Evolutionary conservation across 2,113 vertebrate genomes (phyloP), one percentile per base, ranked within the genome.

Genomic region (Vanacampus margaritifer): DNA sequence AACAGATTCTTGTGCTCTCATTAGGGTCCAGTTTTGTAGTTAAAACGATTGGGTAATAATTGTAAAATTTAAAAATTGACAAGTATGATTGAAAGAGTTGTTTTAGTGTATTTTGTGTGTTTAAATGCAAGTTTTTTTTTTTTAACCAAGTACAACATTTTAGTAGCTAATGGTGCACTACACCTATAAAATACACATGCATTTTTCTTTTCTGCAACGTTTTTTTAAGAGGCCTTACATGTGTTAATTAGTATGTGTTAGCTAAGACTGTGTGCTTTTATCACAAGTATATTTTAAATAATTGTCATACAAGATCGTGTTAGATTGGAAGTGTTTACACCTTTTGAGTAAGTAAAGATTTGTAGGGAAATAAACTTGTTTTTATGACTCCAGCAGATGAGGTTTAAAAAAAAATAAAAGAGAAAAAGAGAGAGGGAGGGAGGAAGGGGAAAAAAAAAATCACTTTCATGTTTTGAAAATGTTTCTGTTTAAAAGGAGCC

Each of bases 401-500:
- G 14, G 13, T 3, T 51, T 48, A n/a, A 41, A 58, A 66, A 58
- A 13, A 64, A 5, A 43, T 36, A 54, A 6, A 36, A 57, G 50
- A 57, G 23, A 68, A 11, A 23, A 12, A 26, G 28, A 32, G 28
- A 32, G 28, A 32, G 28, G 19, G 17, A 46, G 45, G 45, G 17
- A 32, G 28, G 28, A 32, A 32, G 28, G 17, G 2, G 6, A 6
- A 6, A 10, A 28, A 53, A 41, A 48, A 41, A 50, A 63, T 13
- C 0, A 48, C 21, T 43, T 75, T 66, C 9, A 74, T 69, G 48
- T 76, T 67, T 78, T 71, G 46, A 48, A 68, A 75, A 78, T 73
- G 64, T 77, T 81, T 71, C 71, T 74, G 43, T 17, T 75, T 23
- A n/a, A 79, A 78, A 59, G 60, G 58, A 72, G 74, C 69, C 64